Evolutionary conservation across 2,888 invertebrate genomes (phyloP).

Genomic region (Oasisia sp.): DNA sequence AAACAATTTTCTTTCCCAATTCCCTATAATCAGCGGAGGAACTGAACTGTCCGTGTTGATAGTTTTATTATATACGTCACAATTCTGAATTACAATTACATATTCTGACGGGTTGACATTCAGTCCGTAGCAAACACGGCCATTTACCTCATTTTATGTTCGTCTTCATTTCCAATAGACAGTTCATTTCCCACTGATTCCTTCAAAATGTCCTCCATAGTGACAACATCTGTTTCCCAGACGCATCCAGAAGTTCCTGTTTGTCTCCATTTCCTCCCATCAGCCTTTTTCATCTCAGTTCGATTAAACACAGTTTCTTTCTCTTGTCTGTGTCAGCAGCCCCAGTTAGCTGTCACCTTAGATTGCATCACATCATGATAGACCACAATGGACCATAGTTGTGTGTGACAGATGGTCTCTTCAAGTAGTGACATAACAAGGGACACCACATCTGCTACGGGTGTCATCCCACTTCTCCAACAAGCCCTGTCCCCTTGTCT

Average conservation of each 20-base stretch:
- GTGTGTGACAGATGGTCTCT: not conserved
- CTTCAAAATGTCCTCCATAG: not conserved
- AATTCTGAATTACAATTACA: not conserved
- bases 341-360: not conserved
- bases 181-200: not conserved
- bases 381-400: not conserved
- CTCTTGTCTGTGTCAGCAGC: not conserved
- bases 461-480: not conserved
- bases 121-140: not conserved
- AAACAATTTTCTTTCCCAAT: not conserved
- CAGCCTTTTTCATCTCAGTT: not conserved
- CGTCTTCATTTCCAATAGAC: too few species aligned
- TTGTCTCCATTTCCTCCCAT: not conserved
- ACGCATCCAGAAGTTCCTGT: not conserved
- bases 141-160: not conserved
- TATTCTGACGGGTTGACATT: not conserved
- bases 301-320: not conserved
- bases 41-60: not conserved
- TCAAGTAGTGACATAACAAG: constrained; percentile 6
- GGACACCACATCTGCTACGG: not conserved
- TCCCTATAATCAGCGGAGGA: not conserved
- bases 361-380: not conserved
- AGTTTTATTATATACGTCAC: not conserved
- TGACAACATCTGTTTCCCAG: not conserved
- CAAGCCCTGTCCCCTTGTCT: not conserved